Evolutionary conservation across 2,888 invertebrate genomes (phyloP).

Genomic region (Nymphalis c-album): DNA sequence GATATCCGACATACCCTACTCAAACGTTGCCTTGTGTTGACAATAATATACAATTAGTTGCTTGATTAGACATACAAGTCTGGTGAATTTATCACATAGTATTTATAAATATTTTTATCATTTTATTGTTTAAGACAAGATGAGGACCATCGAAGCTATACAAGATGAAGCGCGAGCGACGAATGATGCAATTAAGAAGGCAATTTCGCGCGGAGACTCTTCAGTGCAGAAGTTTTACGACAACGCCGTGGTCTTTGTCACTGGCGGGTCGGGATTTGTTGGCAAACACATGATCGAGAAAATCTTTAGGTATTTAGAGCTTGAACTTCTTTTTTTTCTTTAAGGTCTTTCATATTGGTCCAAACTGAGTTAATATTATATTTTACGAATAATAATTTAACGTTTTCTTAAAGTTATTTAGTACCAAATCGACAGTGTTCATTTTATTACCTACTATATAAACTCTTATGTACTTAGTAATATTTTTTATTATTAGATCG

Average conservation of each 20-base stretch:
- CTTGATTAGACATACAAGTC: too few species aligned
- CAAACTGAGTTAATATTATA: too few species aligned
- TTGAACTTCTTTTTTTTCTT: not conserved
- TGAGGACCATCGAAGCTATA: not conserved
- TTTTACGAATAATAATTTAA: too few species aligned
- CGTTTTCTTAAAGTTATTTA: too few species aligned
- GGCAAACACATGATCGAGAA: conserved; percentile 7
- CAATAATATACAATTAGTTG: too few species aligned
- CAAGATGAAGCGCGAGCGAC: not conserved
- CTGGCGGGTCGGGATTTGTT: conserved; percentile 6
- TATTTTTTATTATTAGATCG: not conserved
- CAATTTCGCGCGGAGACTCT: not conserved
- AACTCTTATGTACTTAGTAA: not conserved
- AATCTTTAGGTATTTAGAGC: not conserved
- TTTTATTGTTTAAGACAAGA: not conserved
- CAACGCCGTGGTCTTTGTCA: not conserved
- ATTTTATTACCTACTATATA: too few species aligned
- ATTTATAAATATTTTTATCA: too few species aligned
- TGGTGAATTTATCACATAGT: too few species aligned
- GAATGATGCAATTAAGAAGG: not conserved
- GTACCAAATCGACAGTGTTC: too few species aligned
- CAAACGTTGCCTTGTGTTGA: too few species aligned
- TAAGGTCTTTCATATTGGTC: not conserved
- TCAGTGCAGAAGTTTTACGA: conserved; percentile 7
- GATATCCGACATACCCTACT: too few species aligned